A percentile compares a stretch with the other conserved stretches of the same genome.
Conservation (phyloP, 2,797 vertebrate genomes). For the Semotilus atromaculatus region DNA sequence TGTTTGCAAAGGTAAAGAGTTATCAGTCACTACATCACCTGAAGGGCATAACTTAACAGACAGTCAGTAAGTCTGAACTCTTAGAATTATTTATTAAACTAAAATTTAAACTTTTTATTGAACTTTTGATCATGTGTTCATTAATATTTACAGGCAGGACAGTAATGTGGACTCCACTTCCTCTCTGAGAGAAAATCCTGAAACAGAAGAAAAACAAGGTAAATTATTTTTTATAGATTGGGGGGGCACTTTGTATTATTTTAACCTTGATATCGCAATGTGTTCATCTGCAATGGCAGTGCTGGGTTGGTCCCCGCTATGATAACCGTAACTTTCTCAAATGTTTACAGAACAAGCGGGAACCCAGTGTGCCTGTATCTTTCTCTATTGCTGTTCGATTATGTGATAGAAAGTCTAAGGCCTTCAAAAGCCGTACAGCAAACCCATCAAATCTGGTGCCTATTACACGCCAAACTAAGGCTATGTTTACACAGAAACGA, state of each 20-base stretch:
- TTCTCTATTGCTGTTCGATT: no score
- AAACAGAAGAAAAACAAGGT: slow-evolving; percentile 91
- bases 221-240: slow-evolving; percentile 29
- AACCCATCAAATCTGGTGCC: no score
- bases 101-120: background rate
- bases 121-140: background rate
- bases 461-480: no score
- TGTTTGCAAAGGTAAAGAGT: slow-evolving; percentile 81
- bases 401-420: no score
- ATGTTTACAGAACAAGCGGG: no score
- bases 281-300: background rate
- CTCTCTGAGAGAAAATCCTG: slow-evolving; percentile 82
- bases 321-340: no score
- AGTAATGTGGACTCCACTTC: slow-evolving; percentile 90
- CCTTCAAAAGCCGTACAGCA: no score
- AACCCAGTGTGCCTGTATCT: no score
- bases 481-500: no score
- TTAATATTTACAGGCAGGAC: slow-evolving; percentile 82
- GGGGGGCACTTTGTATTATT: background rate
- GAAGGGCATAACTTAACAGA: slow-evolving; percentile 76
- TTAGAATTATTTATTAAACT: slow-evolving; percentile 52
- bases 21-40: slow-evolving; percentile 75
- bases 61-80: slow-evolving; percentile 87
- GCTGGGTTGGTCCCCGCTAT: no score
- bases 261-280: background rate